These are phyloP conservation scores for Euschistus heros DNA, from an alignment of 1,140 invertebrate species.

Conservation along the genomic window DNA sequence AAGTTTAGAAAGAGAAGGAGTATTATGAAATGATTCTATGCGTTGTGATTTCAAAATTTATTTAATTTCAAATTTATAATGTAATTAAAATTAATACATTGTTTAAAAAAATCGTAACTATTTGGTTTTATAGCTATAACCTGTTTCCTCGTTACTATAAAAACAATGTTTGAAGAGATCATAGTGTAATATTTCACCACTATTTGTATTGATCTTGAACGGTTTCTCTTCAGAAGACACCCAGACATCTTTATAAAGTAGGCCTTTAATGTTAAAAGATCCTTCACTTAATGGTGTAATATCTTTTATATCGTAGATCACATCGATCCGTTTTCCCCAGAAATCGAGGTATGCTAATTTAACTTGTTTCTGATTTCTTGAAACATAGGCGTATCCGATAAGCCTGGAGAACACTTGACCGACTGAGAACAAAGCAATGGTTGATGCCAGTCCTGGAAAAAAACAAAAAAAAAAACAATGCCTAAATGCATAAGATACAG, in stretches of 20 bases:
- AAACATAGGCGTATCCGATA: constrained; percentile 6
- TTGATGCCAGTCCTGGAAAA: constrained; percentile 9
- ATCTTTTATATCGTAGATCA: background rate
- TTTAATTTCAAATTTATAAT: no score
- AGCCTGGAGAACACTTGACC: constrained; percentile 2
- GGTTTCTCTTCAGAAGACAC: background rate
- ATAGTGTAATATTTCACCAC: background rate
- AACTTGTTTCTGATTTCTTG: background rate
- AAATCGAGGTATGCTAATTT: constrained; percentile 13
- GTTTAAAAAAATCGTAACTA: no score
- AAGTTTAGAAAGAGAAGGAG: no score
- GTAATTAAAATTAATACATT: no score
- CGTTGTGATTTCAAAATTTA: no score
- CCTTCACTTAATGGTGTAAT: background rate
- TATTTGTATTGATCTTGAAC: background rate
- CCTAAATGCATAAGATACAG: no score
- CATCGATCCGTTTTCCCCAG: constrained; percentile 6
- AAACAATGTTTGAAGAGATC: constrained; percentile 4
- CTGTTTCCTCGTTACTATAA: background rate
- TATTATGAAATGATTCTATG: no score
- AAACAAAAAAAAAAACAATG: background rate
- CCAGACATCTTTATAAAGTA: background rate
- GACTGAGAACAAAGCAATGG: background rate
- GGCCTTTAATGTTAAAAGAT: background rate
- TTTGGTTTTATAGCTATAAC: background rate